A percentile compares a stretch with the other conserved stretches of the same genome.
These are phyloP conservation scores for Taurulus bubalis DNA, from an alignment of 2,113 vertebrate species.

Conservation along the genomic window DNA sequence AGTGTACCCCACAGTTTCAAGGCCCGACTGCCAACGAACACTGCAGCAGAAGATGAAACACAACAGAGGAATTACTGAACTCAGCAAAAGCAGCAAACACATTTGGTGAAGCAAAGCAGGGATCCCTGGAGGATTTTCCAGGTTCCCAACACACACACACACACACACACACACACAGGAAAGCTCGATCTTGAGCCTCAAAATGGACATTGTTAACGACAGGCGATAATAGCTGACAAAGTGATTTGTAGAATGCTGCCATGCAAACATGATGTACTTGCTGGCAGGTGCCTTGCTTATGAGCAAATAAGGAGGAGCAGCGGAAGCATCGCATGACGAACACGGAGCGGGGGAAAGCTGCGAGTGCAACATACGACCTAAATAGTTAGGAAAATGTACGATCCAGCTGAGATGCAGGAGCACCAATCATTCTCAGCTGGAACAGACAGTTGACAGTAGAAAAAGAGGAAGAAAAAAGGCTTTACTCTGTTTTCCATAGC, in stretches of 20 bases:
- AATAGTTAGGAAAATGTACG: neutral
- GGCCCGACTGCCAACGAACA: neutral
- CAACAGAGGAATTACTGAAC: neutral
- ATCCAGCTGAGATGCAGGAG: slow-evolving; percentile 28
- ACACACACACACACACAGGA: neutral
- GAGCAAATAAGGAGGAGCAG: neutral
- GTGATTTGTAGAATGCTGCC: neutral
- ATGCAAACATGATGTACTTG: neutral
- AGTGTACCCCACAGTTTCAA: neutral
- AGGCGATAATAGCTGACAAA: neutral
- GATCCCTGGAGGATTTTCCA: neutral
- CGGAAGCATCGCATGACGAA: neutral
- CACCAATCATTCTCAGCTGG: slow-evolving; percentile 30
- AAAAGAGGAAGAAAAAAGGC: neutral
- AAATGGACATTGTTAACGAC: neutral
- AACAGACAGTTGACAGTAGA: slow-evolving; percentile 16
- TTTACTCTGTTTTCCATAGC: slow-evolving; percentile 34
- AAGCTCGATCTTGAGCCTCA: neutral
- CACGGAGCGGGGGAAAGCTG: neutral
- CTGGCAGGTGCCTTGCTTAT: neutral
- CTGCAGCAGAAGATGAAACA: neutral
- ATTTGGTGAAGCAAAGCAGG: neutral
- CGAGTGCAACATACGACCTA: neutral
- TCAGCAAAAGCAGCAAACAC: neutral
- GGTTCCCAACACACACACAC: neutral